A percentile compares a stretch with the other conserved stretches of the same genome.
These are phyloP conservation scores for Congeria kusceri DNA, from an alignment of 2,888 invertebrate species.

Conservation along the genomic window DNA sequence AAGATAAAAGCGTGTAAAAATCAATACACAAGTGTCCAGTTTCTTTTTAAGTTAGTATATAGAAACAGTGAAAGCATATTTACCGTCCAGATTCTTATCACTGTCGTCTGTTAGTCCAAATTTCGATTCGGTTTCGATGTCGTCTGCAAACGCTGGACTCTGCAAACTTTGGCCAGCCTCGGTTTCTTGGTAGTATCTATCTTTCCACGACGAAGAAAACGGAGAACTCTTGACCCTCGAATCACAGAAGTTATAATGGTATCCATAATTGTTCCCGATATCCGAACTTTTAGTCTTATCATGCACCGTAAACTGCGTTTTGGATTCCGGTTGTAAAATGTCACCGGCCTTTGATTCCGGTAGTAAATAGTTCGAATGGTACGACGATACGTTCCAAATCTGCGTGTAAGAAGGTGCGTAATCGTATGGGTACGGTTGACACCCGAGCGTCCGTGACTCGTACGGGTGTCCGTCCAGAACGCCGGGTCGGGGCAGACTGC, in stretches of 20 bases:
- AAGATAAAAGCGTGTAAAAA: too few species aligned
- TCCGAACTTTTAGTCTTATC: background rate
- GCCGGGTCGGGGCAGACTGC: conserved; percentile 31
- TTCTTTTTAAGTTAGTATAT: too few species aligned
- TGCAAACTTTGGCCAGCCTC: too few species aligned
- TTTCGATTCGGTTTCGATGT: too few species aligned
- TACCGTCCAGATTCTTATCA: too few species aligned
- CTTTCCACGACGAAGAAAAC: too few species aligned
- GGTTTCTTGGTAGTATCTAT: too few species aligned
- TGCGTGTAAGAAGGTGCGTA: conserved; percentile 37
- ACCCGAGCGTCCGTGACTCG: conserved; percentile 9
- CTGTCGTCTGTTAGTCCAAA: too few species aligned
- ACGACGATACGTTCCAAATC: conserved; percentile 50
- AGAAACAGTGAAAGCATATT: too few species aligned
- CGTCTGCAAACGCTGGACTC: too few species aligned
- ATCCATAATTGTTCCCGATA: conserved; percentile 2
- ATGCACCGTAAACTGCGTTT: background rate
- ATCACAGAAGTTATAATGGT: background rate
- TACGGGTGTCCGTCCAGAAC: conserved; percentile 48
- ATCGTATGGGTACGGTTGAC: conserved; percentile 6
- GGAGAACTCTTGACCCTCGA: too few species aligned
- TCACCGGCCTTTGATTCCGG: background rate
- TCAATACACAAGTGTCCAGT: too few species aligned
- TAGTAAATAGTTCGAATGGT: conserved; percentile 37
- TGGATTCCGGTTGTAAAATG: background rate